Base-by-base conservation (phyloP, 2,113 vertebrate genomes). In the Fukomys damarensis region DNA sequence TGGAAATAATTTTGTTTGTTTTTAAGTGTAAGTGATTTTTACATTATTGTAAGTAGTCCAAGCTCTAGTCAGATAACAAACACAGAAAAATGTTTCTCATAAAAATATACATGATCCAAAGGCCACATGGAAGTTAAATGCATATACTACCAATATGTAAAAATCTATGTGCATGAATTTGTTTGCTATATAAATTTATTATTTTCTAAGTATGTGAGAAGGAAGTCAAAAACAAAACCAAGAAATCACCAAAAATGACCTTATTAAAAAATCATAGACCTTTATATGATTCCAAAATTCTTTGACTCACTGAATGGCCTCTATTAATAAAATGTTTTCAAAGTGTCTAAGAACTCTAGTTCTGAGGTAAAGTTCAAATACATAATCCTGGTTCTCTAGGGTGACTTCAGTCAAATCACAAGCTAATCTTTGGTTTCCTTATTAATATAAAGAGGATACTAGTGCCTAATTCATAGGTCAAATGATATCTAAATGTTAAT, bases 31-130 rank as follows among this genome's bases (percentile, higher is more conserved):
- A 65, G 7, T 61, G 20, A 80, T 61, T 77, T 83, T 95, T 89
- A 84, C 11, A 77, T 4, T 87, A 54, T 52, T 58, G 16, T 65
- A 88, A 88, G 20, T 77, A 89, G 19, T 20, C 5, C 22, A 38
- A 94, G 58, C 30, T 86, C 22, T 61, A 88, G 46, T 49, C 24
- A 91, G 8, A 54, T 77, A 46, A 26, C 88, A 22, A 81, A 81
- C 65, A 89, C 38, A 95, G 17, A 17, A 89, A 92, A 93, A 80
- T 38, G 4, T 82, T 97, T 96, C 19, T 81, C 35, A 77, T 28
- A 19, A 95, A 95, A 94, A 80, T 93, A 10, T 13, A 8, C 28
- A 46, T 28, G 14, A 97, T 56, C 7, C 54, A 61, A 84, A 89
- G 35, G 0, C 16, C 38, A 94, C 38, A 59, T 63, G 22, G n/a